Base-by-base conservation (phyloP, 1,140 invertebrate genomes). In the Batillaria attramentaria region DNA sequence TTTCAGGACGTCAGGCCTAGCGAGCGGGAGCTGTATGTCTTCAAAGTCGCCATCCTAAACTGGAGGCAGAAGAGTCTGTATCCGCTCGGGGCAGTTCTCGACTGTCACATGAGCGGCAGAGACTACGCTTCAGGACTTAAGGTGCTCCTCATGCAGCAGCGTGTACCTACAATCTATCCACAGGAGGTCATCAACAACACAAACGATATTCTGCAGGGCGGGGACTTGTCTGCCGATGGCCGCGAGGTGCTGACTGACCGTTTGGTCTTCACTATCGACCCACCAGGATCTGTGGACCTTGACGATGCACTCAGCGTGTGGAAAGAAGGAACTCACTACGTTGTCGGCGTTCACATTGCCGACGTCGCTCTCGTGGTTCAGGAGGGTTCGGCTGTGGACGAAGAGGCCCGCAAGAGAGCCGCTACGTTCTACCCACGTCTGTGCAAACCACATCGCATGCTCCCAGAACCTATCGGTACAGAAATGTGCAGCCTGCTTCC, bases 251-350 rank as follows among this genome's bases (percentile, higher is more conserved):
- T 98, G 0, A 83, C 84, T 6, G 54, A 62, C 10, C 16, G 60
- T 10, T 42, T 93, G 96, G 94, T 99, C 33, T 99, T 98, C 87
- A 99, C 97, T 0, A 98, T 99, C 2, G 98, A 99, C 93, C 98
- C 98, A 37, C 96, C 96, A 5, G 97, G 97, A 3, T 99, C 98
- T 89, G 99, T 97, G 18, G 98, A 99, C 90, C 98, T 99, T 79
- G 98, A 99, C 90, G 98, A 99, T 92, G 98, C 98, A 0, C 91
- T 99, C 0, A 98, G 99, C 91, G 50, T 90, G 31, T 46, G 81
- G 65, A 39, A 42, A 46, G 24, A 35, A 41, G 77, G 82, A 3
- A 79, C 77, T 35, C 76, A 78, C 3, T 84, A 69, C 43, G 68
- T 69, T 31, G 83, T 89, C 20, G 87, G 89, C 24, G 84, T 90